Percentiles rank a stretch among this genome's conserved stretches.
Evolutionary conservation across 2,888 invertebrate genomes (phyloP).

Genomic region (Apamea monoglypha): DNA sequence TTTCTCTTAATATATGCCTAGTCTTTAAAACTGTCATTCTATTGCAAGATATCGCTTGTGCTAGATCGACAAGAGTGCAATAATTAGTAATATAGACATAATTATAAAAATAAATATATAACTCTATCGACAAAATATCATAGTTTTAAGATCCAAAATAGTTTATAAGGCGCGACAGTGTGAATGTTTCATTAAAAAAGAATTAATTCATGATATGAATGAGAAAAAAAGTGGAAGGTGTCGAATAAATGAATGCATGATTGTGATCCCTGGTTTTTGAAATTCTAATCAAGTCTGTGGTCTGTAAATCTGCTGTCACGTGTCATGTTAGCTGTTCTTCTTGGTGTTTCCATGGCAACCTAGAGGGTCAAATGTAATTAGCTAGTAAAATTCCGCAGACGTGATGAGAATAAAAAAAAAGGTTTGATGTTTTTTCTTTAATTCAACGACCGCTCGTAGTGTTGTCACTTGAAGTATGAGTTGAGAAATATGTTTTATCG

Average conservation of each 20-base stretch:
- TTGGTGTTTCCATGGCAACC: not conserved
- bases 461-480: too few species aligned
- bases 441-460: too few species aligned
- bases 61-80: not conserved
- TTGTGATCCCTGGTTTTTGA: not conserved
- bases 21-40: not conserved
- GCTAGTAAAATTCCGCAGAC: too few species aligned
- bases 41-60: not conserved
- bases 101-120: conserved; percentile 2
- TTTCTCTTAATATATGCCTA: not conserved
- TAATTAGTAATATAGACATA: not conserved
- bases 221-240: not conserved
- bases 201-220: conserved; percentile 32
- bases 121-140: conserved; percentile 48
- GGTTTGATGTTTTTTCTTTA: too few species aligned
- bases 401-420: too few species aligned
- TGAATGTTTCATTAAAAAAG: conserved; percentile 17
- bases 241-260: not conserved
- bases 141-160: conserved; percentile 45
- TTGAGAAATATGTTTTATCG: too few species aligned
- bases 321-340: not conserved
- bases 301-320: not conserved
- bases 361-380: too few species aligned
- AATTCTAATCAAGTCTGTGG: not conserved
- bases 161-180: conserved; percentile 14